Conservation (phyloP, 2,888 invertebrate genomes). For the Sarcophaga subvicina region DNA sequence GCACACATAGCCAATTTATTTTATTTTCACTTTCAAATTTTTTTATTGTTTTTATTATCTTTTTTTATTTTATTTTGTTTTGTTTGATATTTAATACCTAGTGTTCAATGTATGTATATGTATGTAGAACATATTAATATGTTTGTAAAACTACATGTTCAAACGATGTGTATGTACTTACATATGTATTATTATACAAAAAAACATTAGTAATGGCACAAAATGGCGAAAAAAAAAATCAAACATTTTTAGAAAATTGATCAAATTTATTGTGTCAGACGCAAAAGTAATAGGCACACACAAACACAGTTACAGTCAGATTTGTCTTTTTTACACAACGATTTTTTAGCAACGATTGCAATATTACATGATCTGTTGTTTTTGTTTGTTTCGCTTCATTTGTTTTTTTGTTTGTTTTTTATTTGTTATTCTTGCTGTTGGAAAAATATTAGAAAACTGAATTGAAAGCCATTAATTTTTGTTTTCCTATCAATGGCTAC, state of each 20-base stretch:
- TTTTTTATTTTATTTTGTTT: slow-evolving; percentile 2
- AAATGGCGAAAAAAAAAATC: not conserved
- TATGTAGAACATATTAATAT: slow-evolving; percentile 12
- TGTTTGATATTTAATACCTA: not conserved
- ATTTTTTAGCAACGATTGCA: slow-evolving; percentile 22
- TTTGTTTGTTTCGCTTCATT: not conserved
- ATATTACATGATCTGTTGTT: slow-evolving; percentile 12
- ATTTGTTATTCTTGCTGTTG: not conserved
- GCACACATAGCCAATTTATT: not conserved
- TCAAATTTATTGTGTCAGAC: slow-evolving; percentile 9
- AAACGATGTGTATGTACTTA: not conserved
- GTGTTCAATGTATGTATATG: too few relatives aligned
- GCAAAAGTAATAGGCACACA: too few relatives aligned
- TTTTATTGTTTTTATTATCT: not conserved
- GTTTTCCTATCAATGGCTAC: slow-evolving; percentile 41
- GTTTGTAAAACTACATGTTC: not conserved
- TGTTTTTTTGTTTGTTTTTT: not conserved
- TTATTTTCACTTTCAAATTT: too few relatives aligned
- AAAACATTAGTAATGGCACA: not conserved
- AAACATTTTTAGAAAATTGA: slow-evolving; percentile 19
- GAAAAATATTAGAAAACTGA: slow-evolving; percentile 43
- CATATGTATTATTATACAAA: not conserved
- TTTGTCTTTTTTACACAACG: not conserved
- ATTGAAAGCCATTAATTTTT: slow-evolving; percentile 56
- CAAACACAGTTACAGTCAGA: not conserved